Percentiles rank a stretch among this genome's conserved stretches.
phyloP scores from a whole-genome alignment of 1,140 invertebrate genomes.

The Adelges cooleyi region DNA sequence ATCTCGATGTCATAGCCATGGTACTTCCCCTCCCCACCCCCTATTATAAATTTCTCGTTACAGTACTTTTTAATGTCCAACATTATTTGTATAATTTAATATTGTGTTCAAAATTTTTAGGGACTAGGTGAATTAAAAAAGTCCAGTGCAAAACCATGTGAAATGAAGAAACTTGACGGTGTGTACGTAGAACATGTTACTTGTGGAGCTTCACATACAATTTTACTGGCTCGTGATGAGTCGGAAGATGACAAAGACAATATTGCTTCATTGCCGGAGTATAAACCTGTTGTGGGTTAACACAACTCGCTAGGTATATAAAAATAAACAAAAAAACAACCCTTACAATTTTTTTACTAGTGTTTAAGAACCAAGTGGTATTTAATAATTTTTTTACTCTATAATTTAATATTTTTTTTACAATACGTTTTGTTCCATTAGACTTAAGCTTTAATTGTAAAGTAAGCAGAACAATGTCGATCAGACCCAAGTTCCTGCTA shows the following conservation, averaged over 20 bases:
- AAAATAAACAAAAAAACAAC: slow-evolving; percentile 9
- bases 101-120: slow-evolving; percentile 40
- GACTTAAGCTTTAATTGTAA: slow-evolving; percentile 25
- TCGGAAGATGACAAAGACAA: slow-evolving; percentile 53
- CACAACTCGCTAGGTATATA: slow-evolving; percentile 33
- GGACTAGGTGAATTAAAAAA: slow-evolving; percentile 80
- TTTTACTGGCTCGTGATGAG: slow-evolving; percentile 56
- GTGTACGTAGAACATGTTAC: slow-evolving; percentile 66
- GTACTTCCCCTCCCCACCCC: too few species aligned
- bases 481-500: slow-evolving; percentile 15
- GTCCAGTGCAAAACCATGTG: slow-evolving; percentile 76
- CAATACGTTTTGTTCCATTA: slow-evolving; percentile 26
- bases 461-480: slow-evolving; percentile 10
- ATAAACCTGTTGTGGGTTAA: slow-evolving; percentile 36
- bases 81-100: background rate
- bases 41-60: too few species aligned
- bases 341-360: slow-evolving; percentile 6
- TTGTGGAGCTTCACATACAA: slow-evolving; percentile 72
- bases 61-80: too few species aligned
- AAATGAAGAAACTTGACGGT: slow-evolving; percentile 71
- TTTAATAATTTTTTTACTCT: slow-evolving; percentile 22
- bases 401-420: slow-evolving; percentile 22
- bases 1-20: too few species aligned
- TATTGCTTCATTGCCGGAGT: slow-evolving; percentile 50
- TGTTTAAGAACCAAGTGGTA: slow-evolving; percentile 27